Conservation (phyloP, 1,140 invertebrate species). For the Tetranychus cinnabarinus region DNA sequence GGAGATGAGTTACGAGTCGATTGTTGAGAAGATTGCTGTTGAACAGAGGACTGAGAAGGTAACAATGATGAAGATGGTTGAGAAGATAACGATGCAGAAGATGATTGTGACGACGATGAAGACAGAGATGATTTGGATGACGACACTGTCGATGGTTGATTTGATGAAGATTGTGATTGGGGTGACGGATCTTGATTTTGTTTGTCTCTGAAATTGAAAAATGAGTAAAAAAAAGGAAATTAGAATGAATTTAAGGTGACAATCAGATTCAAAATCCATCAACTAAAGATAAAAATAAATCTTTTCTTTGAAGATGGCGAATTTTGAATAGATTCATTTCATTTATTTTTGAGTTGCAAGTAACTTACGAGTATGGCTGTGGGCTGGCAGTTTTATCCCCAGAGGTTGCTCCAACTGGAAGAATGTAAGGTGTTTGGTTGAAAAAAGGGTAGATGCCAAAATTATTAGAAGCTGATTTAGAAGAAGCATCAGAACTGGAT, state of each 20-base stretch:
- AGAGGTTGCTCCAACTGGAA: constrained; percentile 20
- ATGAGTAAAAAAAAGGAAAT: too few relatives aligned
- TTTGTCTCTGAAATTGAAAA: neutral
- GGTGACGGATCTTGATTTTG: neutral
- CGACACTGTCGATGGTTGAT: neutral
- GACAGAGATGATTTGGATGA: neutral
- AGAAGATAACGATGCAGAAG: neutral
- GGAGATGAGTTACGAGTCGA: neutral
- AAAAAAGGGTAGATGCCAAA: constrained; percentile 43
- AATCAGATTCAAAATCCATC: too few relatives aligned
- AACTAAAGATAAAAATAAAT: too few relatives aligned
- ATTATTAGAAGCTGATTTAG: constrained; percentile 9
- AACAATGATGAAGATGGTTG: neutral
- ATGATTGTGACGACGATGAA: neutral
- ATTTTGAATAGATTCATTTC: too few relatives aligned
- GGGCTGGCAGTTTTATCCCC: too few relatives aligned
- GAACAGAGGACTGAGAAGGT: neutral
- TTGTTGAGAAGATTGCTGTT: neutral
- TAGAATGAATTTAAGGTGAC: too few relatives aligned
- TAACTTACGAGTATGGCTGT: too few relatives aligned
- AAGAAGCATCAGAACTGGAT: constrained; percentile 7
- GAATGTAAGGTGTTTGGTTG: constrained; percentile 38
- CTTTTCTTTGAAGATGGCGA: too few relatives aligned
- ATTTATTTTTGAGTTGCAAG: too few relatives aligned
- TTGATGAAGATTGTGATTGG: neutral